Evolutionary conservation across 2,797 vertebrate genomes (phyloP), one percentile per base, ranked within the genome.

Genomic region (Enteromius paludinosus): DNA sequence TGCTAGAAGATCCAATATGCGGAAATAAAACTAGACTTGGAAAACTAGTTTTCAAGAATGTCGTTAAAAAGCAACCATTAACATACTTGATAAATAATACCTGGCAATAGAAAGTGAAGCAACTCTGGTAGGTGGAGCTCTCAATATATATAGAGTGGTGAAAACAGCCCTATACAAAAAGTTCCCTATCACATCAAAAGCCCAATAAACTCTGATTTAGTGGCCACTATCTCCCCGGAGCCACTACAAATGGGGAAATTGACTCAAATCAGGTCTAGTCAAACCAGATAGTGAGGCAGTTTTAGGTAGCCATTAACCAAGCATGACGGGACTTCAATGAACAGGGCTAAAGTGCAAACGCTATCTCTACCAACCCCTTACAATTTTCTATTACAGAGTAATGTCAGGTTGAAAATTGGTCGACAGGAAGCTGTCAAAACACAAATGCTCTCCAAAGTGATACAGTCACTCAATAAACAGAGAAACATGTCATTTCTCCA

Each of bases 401-500:
- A 83, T 84, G 62, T 65, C 65, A 82, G 59, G n/a, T 59, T 77
- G 66, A 78, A 79, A 83, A 81, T 87, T 83, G 83, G 82, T 82
- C 77, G 56, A 9, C 84, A 84, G 65, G 83, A 87, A 68, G 72
- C 81, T 90, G 90, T 90, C 90, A 88, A 85, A 88, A 83, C 83
- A 74, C 76, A 8, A 41, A 79, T 66, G 11, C 75, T 28, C 83
- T 75, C 81, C 84, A 61, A 91, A 88, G 88, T 86, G 52, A 86
- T 86, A 68, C 78, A 84, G 88, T 87, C 81, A 89, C 86, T 78
- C 41, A 82, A 20, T 71, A 84, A 89, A 86, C 86, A 56, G 89
- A 83, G 86, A 89, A 91, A 92, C 89, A 85, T 91, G 92, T 90
- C 91, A 90, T 77, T 90, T 93, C 87, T 88, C 91, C 90, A 90